These are phyloP conservation scores for Acanthurus lineatus DNA, from an alignment of 2,797 vertebrate species.

Conservation along the genomic window DNA sequence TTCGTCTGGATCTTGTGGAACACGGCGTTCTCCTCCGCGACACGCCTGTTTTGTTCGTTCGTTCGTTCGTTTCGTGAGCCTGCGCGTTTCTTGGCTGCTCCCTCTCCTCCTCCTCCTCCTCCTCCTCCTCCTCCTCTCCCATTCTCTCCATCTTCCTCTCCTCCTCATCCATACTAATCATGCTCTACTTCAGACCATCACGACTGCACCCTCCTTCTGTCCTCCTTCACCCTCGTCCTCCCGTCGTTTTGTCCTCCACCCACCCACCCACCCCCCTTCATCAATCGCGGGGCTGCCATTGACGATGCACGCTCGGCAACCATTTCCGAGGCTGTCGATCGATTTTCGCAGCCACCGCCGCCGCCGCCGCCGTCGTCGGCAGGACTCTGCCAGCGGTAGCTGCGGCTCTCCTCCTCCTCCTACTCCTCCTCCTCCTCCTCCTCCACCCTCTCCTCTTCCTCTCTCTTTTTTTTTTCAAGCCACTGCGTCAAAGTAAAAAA, in stretches of 20 bases:
- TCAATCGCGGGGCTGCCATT: conserved; percentile 61
- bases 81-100: conserved; percentile 32
- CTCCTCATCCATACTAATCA: conserved; percentile 72
- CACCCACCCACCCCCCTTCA: conserved; percentile 26
- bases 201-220: conserved; percentile 43
- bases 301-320: conserved; percentile 66
- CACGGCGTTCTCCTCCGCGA: conserved; percentile 51
- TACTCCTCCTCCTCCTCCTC: conserved; percentile 40
- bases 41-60: conserved; percentile 54
- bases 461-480: conserved; percentile 69
- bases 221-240: conserved; percentile 54
- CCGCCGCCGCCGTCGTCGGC: conserved; percentile 35
- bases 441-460: background rate
- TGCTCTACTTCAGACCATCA: conserved; percentile 65
- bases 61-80: background rate
- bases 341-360: conserved; percentile 47
- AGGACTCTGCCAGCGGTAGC: conserved; percentile 67
- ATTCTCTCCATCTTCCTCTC: conserved; percentile 43
- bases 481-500: conserved; percentile 86
- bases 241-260: conserved; percentile 38
- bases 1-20: conserved; percentile 10
- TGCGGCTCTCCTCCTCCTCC: conserved; percentile 54
- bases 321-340: conserved; percentile 64
- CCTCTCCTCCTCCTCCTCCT: conserved; percentile 6
- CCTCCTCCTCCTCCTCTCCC: background rate